Conservation (phyloP, 2,113 vertebrate genomes). For the Calyptomena viridis region DNA sequence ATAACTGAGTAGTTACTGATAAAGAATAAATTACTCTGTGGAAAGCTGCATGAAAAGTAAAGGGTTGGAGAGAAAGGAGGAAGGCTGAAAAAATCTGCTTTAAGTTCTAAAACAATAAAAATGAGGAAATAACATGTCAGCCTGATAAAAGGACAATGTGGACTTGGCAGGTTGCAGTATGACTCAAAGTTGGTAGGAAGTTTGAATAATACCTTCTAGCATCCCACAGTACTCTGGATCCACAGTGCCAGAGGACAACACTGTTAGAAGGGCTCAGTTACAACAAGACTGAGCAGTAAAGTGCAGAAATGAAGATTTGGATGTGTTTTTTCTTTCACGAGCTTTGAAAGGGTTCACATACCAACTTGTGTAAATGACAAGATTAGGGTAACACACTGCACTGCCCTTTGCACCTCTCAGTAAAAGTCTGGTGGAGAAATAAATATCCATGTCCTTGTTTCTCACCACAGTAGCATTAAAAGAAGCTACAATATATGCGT, state of each 20-base stretch:
- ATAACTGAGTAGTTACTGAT: neutral
- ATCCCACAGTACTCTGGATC: neutral
- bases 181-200: neutral
- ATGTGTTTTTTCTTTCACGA: neutral
- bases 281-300: neutral
- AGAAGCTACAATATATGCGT: neutral
- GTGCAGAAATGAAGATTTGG: neutral
- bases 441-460: neutral
- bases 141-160: neutral
- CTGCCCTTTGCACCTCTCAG: neutral
- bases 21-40: neutral
- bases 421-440: neutral
- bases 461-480: neutral
- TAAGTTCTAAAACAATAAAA: neutral
- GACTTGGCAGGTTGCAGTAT: neutral
- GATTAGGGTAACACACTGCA: neutral
- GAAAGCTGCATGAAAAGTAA: neutral
- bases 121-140: neutral
- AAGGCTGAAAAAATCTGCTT: neutral
- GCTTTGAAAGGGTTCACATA: neutral
- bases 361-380: neutral
- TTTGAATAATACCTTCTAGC: neutral
- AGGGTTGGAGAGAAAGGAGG: neutral
- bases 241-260: neutral
- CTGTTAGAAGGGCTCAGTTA: neutral